Percentiles rank a stretch among this genome's conserved stretches.
Evolutionary conservation across 2,797 vertebrate genomes (phyloP).

Genomic region (Psittacula derbiana): DNA sequence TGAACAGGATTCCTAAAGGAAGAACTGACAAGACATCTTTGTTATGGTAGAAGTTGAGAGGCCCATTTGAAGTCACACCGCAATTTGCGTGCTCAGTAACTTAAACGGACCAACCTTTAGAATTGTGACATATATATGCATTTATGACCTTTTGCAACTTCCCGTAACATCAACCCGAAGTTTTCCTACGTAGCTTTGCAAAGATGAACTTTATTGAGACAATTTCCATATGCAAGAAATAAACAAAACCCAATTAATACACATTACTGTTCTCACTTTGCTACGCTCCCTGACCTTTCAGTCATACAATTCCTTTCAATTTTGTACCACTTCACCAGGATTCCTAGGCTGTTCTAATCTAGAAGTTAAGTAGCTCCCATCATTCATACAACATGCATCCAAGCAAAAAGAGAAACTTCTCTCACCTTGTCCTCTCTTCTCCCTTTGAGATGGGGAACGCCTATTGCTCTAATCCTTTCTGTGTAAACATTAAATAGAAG

Average conservation of each 20-base stretch:
- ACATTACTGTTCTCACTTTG: background rate
- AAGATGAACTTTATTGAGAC: background rate
- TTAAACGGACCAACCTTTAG: background rate
- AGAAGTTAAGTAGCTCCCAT: background rate
- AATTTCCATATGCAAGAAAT: background rate
- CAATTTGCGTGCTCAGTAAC: background rate
- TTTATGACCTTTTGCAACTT: background rate
- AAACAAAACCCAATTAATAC: background rate
- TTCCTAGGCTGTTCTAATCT: background rate
- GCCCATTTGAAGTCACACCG: background rate
- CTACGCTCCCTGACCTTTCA: background rate
- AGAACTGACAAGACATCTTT: background rate
- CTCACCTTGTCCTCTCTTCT: background rate
- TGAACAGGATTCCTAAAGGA: background rate
- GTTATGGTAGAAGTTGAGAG: background rate
- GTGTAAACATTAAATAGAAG: background rate
- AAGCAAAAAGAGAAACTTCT: background rate
- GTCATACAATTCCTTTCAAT: background rate
- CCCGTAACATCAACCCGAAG: background rate
- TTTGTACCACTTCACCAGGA: background rate
- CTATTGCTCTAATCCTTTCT: background rate
- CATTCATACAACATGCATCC: background rate
- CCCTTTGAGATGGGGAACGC: background rate
- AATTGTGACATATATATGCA: accelerated
- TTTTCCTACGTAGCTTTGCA: background rate